Conservation (phyloP, 2,113 vertebrate genomes). For the Dryoscopus gambensis region DNA sequence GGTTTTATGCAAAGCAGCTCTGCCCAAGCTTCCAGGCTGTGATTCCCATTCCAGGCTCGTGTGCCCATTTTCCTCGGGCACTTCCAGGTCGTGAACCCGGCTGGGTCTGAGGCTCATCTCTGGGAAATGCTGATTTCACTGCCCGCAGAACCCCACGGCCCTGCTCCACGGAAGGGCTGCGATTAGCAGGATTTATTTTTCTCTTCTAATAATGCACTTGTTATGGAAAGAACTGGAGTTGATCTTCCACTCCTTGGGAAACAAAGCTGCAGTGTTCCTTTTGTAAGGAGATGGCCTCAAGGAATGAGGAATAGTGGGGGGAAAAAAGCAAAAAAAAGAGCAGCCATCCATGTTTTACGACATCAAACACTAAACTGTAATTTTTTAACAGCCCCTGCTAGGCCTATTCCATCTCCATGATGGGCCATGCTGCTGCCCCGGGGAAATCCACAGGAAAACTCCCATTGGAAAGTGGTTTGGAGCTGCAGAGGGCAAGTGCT, state of each 20-base stretch:
- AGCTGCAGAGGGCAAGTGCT: not conserved
- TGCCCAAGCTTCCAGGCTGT: not conserved
- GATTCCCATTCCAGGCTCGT: not conserved
- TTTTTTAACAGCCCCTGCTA: not conserved
- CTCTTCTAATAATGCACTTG: not conserved
- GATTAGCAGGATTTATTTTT: not conserved
- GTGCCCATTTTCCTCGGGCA: not conserved
- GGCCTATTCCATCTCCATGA: not conserved
- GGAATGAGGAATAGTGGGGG: not conserved
- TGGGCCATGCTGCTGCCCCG: not conserved
- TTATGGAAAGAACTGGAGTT: not conserved
- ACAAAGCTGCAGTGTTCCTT: slow-evolving; percentile 9
- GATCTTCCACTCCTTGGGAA: not conserved
- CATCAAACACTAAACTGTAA: not conserved
- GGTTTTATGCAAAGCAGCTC: not conserved
- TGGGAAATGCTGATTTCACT: not conserved
- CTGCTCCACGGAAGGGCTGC: not conserved
- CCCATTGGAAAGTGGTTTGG: fast-evolving
- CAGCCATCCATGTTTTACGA: not conserved
- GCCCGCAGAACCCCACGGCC: not conserved
- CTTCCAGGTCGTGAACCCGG: slow-evolving; percentile 17
- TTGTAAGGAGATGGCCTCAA: not conserved
- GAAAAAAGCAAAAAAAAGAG: no score
- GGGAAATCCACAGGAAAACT: not conserved
- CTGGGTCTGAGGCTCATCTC: not conserved